A percentile compares a stretch with the other conserved stretches of the same genome.
Conservation (phyloP, 2,888 invertebrate genomes). For the Acrobasis consociella region DNA sequence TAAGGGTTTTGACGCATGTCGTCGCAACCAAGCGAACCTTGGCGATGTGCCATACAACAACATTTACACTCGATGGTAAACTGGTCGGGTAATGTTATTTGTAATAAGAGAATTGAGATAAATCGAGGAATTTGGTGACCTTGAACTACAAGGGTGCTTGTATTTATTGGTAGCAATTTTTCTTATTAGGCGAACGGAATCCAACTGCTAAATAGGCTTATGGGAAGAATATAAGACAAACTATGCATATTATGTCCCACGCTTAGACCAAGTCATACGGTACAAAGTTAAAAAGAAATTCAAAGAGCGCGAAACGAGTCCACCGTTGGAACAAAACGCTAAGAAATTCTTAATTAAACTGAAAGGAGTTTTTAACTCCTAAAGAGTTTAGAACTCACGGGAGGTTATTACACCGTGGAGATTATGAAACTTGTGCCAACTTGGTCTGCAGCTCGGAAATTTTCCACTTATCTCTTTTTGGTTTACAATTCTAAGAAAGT, state of each 20-base stretch:
- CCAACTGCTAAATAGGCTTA: no score
- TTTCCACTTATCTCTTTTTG: neutral
- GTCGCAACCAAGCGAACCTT: neutral
- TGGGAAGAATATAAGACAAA: no score
- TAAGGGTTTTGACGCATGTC: neutral
- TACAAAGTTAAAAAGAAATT: neutral
- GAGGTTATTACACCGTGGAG: slow-evolving; percentile 5
- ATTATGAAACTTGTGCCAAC: slow-evolving; percentile 5
- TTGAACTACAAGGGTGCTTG: neutral
- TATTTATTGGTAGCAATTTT: neutral
- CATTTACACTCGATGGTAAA: neutral
- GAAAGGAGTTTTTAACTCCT: slow-evolving; percentile 8
- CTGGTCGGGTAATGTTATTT: neutral
- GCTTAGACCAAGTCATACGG: no score
- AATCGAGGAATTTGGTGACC: neutral
- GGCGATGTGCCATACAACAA: neutral
- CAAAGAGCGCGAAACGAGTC: neutral
- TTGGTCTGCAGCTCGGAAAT: neutral
- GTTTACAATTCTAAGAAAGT: neutral
- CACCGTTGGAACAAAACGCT: neutral
- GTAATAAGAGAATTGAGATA: neutral
- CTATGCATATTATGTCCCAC: no score
- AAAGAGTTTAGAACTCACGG: slow-evolving; percentile 4
- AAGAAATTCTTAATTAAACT: slow-evolving; percentile 7
- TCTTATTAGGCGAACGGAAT: no score